phyloP scores from a whole-genome alignment of 2,888 invertebrate species.

The Andrena camellia region DNA sequence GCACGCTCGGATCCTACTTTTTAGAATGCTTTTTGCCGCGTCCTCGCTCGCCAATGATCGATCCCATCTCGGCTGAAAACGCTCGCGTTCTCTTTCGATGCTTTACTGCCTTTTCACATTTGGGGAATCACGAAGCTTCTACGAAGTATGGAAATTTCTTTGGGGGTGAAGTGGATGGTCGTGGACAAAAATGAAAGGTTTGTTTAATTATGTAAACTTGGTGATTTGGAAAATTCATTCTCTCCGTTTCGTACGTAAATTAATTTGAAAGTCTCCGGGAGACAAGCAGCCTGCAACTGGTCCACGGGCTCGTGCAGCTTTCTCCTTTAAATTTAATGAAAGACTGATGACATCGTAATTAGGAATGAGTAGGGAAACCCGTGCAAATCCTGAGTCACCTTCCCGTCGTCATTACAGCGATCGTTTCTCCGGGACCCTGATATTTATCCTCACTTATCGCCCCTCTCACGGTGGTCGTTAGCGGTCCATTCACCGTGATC shows the following conservation, averaged over 20 bases:
- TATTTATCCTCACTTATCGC: constrained; percentile 32
- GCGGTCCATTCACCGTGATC: constrained; percentile 30
- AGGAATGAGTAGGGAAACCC: constrained; percentile 15
- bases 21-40: not conserved
- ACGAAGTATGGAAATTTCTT: too few relatives aligned
- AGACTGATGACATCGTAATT: constrained; percentile 68
- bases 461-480: constrained; percentile 16
- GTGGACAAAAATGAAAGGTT: too few relatives aligned
- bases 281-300: constrained; percentile 45
- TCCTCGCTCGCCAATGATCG: not conserved
- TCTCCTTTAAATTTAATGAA: constrained; percentile 66
- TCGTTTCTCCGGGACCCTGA: not conserved
- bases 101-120: too few relatives aligned
- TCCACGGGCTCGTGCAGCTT: constrained; percentile 54
- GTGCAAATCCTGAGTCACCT: constrained; percentile 32
- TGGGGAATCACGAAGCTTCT: too few relatives aligned
- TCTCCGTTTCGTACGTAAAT: constrained; percentile 26
- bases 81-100: too few relatives aligned
- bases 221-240: constrained; percentile 10
- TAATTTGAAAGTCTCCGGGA: constrained; percentile 67
- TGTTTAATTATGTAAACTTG: too few relatives aligned
- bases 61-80: not conserved
- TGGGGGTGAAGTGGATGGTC: too few relatives aligned
- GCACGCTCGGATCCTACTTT: not conserved
- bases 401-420: not conserved